Conservation (phyloP, 1,140 invertebrate species). For the Magallana angulata region DNA sequence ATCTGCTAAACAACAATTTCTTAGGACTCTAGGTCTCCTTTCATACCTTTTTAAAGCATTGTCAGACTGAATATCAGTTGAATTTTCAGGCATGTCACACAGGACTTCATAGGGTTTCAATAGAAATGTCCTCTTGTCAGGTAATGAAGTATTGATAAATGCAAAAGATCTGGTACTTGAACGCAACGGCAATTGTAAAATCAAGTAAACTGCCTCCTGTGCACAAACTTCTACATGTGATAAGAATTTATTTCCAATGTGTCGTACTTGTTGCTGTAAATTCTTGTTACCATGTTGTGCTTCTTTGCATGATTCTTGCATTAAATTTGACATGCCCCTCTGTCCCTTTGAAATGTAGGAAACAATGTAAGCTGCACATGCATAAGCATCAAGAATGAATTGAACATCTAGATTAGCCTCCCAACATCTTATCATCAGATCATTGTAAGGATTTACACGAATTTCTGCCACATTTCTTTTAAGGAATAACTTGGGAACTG, state of each 20-base stretch:
- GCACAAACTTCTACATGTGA: neutral
- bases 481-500: conserved; percentile 42
- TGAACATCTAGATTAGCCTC: conserved; percentile 53
- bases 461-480: conserved; percentile 39
- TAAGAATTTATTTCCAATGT: conserved; percentile 20
- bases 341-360: conserved; percentile 56
- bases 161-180: conserved; percentile 46
- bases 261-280: conserved; percentile 51
- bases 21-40: conserved; percentile 44
- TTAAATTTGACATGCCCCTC: conserved; percentile 53
- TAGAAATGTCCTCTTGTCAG: conserved; percentile 50
- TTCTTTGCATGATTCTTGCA: conserved; percentile 54
- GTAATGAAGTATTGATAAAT: conserved; percentile 59
- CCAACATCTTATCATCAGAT: conserved; percentile 20
- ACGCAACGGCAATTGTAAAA: conserved; percentile 56
- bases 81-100: conserved; percentile 39
- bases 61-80: conserved; percentile 43
- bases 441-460: conserved; percentile 42
- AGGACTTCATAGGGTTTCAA: conserved; percentile 47
- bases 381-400: conserved; percentile 58
- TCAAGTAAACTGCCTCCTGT: conserved; percentile 52
- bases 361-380: conserved; percentile 54
- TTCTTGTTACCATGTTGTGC: conserved; percentile 48
- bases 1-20: conserved; percentile 53
- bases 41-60: conserved; percentile 49